These are phyloP conservation scores for Ciona savignyi DNA, from an alignment of 23 tunicate species.

Conservation along the genomic window DNA sequence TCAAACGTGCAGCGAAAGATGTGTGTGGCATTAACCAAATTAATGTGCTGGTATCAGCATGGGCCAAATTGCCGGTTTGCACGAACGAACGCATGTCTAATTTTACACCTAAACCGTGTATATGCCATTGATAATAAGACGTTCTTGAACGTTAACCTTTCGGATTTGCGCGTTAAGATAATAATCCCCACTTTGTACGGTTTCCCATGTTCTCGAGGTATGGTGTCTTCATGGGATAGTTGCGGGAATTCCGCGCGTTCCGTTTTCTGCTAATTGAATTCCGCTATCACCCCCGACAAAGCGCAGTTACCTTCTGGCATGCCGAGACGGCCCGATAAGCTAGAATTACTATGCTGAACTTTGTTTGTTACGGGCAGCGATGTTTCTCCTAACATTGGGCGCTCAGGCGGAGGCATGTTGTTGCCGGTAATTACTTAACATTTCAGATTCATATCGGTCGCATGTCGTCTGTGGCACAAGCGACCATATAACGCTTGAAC, in stretches of 20 bases:
- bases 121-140: not conserved
- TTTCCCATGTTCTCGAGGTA: not conserved
- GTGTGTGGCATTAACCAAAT: not conserved
- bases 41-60: not conserved
- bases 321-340: not conserved
- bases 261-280: not conserved
- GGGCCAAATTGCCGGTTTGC: not conserved
- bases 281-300: not conserved
- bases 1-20: not conserved
- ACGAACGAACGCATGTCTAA: not conserved
- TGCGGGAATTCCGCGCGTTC: not conserved
- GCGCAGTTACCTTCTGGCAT: not conserved
- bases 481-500: not conserved
- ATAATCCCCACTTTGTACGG: not conserved
- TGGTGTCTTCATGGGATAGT: too few species aligned
- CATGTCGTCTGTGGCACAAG: not conserved
- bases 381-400: not conserved
- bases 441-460: slow-evolving; percentile 12
- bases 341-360: not conserved
- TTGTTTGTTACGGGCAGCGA: not conserved
- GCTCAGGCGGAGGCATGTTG: slow-evolving; percentile 3
- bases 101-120: not conserved
- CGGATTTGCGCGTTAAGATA: not conserved
- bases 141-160: not conserved
- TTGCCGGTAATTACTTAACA: slow-evolving; percentile 17